phyloP scores from a whole-genome alignment of 2,888 invertebrate species.

The Erannis defoliaria region DNA sequence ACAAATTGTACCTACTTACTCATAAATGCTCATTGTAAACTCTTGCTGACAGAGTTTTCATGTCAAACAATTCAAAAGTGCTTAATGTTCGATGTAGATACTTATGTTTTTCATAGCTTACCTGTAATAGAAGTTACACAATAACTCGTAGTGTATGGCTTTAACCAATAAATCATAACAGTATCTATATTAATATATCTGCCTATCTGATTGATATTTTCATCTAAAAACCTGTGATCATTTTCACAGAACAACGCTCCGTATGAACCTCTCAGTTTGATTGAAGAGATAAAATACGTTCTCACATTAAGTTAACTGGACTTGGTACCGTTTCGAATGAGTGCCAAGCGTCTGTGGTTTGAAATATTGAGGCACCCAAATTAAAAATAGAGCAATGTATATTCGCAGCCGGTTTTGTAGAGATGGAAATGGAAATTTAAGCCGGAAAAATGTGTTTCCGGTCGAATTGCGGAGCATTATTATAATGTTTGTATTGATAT shows the following conservation, averaged over 20 bases:
- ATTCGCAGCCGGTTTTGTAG: conserved; percentile 23
- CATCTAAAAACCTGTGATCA: conserved; percentile 40
- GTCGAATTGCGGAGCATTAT: not conserved
- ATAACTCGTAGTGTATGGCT: too few species aligned
- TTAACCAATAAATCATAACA: not conserved
- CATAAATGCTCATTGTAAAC: not conserved
- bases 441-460: conserved; percentile 1
- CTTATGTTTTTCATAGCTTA: too few species aligned
- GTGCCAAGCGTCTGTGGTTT: conserved; percentile 10
- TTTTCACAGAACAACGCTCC: conserved; percentile 14
- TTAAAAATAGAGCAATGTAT: conserved; percentile 32
- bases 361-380: conserved; percentile 33
- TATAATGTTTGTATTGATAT: not conserved
- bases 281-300: conserved; percentile 32
- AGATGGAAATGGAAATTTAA: not conserved
- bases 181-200: not conserved
- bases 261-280: conserved; percentile 26
- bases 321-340: conserved; percentile 29
- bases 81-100: too few species aligned
- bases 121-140: too few species aligned
- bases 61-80: not conserved
- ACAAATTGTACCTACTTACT: too few species aligned
- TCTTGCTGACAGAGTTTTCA: not conserved
- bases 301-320: conserved; percentile 37
- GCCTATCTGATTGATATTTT: conserved; percentile 16